These are phyloP conservation scores for Drosophila crucigera DNA, from an alignment of 2,888 invertebrate genomes.

Conservation along the genomic window DNA sequence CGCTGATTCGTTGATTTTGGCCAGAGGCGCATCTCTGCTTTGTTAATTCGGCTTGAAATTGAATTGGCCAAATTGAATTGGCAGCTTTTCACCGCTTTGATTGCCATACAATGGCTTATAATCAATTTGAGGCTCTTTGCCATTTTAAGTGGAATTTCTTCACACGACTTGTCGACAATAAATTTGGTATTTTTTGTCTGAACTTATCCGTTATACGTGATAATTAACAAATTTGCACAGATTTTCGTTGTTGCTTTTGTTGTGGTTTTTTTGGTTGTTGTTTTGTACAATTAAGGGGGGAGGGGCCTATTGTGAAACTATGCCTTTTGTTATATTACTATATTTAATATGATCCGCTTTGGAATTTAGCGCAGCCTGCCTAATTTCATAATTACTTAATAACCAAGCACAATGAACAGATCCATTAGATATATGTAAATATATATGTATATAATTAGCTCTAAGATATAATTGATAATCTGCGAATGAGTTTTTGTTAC, in stretches of 20 bases:
- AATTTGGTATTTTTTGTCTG: slow-evolving; percentile 7
- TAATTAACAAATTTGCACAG: slow-evolving; percentile 71
- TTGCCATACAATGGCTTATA: slow-evolving; percentile 10
- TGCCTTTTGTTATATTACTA: slow-evolving; percentile 31
- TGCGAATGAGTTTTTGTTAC: slow-evolving; percentile 23
- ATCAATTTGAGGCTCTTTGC: slow-evolving; percentile 22
- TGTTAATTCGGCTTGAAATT: slow-evolving; percentile 1
- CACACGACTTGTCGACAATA: slow-evolving; percentile 32
- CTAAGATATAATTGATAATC: slow-evolving; percentile 21
- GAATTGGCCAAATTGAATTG: slow-evolving; percentile 15
- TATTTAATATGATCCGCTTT: slow-evolving; percentile 32
- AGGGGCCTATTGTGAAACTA: slow-evolving; percentile 20
- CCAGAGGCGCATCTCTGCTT: not conserved
- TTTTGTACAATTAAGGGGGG: slow-evolving; percentile 16
- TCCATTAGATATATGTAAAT: slow-evolving; percentile 10
- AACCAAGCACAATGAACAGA: slow-evolving; percentile 36
- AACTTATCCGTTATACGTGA: slow-evolving; percentile 53
- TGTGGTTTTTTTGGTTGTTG: not conserved
- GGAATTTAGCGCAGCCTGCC: slow-evolving; percentile 6
- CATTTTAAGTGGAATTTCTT: slow-evolving; percentile 36
- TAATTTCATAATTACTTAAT: slow-evolving; percentile 39
- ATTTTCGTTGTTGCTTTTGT: slow-evolving; percentile 16
- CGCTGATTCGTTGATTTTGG: not conserved
- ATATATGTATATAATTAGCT: slow-evolving; percentile 11
- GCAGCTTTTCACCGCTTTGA: slow-evolving; percentile 10